phyloP scores from a whole-genome alignment of 2,113 vertebrate species.

The Tinamus guttatus region DNA sequence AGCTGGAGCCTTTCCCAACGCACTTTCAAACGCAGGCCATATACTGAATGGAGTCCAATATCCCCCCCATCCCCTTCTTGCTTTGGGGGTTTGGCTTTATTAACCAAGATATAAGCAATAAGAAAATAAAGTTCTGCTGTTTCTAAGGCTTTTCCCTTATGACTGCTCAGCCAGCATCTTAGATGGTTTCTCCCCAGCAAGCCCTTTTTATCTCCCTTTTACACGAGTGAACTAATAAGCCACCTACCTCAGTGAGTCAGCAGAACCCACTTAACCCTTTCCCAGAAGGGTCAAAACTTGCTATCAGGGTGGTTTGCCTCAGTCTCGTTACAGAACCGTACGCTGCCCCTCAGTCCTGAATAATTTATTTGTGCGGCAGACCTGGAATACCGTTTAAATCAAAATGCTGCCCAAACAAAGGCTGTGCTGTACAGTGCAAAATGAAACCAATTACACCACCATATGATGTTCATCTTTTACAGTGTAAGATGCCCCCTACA shows the following conservation, averaged over 20 bases:
- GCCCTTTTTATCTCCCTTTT: conserved; percentile 67
- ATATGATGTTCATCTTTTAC: conserved; percentile 39
- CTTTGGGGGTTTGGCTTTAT: conserved; percentile 73
- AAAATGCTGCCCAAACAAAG: conserved; percentile 71
- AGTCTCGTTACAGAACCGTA: conserved; percentile 45
- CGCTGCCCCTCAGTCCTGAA: conserved; percentile 54
- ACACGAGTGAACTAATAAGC: conserved; percentile 70
- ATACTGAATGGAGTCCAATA: conserved; percentile 44
- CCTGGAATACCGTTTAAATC: conserved; percentile 70
- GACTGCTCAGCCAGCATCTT: conserved; percentile 61
- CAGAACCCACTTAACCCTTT: conserved; percentile 75
- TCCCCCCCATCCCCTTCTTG: conserved; percentile 66
- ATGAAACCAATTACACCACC: conserved; percentile 68
- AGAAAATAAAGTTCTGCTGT: conserved; percentile 69
- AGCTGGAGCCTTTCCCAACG: conserved; percentile 67
- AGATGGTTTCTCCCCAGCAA: conserved; percentile 62
- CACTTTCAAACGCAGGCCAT: conserved; percentile 38
- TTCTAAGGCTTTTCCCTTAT: conserved; percentile 66
- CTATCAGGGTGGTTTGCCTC: conserved; percentile 47
- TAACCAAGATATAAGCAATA: conserved; percentile 73
- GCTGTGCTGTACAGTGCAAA: conserved; percentile 50
- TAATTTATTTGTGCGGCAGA: conserved; percentile 65
- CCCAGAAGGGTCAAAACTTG: conserved; percentile 61
- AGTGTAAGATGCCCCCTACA: conserved; percentile 64
- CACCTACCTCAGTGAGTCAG: conserved; percentile 71